Evolutionary conservation across 2,888 invertebrate species (phyloP).

Genomic region (Sisyra terminalis): DNA sequence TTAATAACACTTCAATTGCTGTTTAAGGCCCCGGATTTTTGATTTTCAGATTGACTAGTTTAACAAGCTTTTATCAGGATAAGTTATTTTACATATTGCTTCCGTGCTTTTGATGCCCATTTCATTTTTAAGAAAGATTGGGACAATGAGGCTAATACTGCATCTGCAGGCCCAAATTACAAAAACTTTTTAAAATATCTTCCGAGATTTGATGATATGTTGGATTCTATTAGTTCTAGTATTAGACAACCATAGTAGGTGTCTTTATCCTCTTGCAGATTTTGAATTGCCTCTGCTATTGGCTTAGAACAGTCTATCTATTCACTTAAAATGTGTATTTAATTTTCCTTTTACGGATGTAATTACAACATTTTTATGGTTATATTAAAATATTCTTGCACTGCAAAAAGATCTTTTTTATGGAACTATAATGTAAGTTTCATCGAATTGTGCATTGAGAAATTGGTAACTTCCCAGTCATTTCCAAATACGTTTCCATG

Average conservation of each 20-base stretch:
- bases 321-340: slow-evolving; percentile 10
- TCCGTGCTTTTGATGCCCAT: slow-evolving; percentile 9
- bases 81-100: slow-evolving; percentile 7
- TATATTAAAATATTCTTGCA: slow-evolving; percentile 8
- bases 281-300: slow-evolving; percentile 4
- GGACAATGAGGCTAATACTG: slow-evolving; percentile 7
- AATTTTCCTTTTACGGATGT: slow-evolving; percentile 8
- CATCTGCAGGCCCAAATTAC: slow-evolving; percentile 6
- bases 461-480: slow-evolving; percentile 10
- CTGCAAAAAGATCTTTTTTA: slow-evolving; percentile 9
- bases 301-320: slow-evolving; percentile 8
- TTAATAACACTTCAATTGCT: background rate
- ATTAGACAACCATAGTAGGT: slow-evolving; percentile 10
- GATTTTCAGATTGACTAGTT: slow-evolving; percentile 6
- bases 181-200: slow-evolving; percentile 7
- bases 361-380: slow-evolving; percentile 9
- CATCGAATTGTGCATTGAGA: slow-evolving; percentile 10
- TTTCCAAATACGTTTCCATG: slow-evolving; percentile 10
- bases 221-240: slow-evolving; percentile 10
- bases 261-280: slow-evolving; percentile 9
- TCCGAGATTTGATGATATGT: slow-evolving; percentile 5
- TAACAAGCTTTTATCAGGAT: slow-evolving; percentile 5
- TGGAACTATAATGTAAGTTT: slow-evolving; percentile 11
- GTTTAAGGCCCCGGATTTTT: slow-evolving; percentile 1
- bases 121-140: slow-evolving; percentile 9